Conservation (phyloP, 2,113 vertebrate species). For the Nycticorax nycticorax region DNA sequence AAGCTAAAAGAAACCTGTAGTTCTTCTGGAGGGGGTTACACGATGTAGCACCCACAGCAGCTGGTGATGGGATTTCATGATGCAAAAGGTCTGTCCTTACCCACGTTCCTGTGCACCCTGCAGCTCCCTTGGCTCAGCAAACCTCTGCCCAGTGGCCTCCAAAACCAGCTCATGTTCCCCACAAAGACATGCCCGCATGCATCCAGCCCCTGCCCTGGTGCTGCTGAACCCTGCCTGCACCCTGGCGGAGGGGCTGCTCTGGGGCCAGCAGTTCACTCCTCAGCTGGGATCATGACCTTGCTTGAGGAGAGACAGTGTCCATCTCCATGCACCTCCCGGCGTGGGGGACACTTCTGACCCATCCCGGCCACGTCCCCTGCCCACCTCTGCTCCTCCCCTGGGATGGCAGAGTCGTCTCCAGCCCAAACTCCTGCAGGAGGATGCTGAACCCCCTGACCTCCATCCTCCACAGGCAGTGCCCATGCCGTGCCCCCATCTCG, state of each 20-base stretch:
- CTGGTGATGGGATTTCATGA: background rate
- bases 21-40: background rate
- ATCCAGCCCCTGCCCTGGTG: background rate
- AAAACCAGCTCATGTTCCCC: background rate
- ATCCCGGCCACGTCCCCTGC: background rate
- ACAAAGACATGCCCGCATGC: accelerated
- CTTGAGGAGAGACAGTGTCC: background rate
- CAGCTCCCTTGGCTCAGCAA: background rate
- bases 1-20: background rate
- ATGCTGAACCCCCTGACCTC: accelerated
- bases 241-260: background rate
- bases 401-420: background rate
- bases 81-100: background rate
- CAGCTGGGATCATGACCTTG: accelerated
- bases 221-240: background rate
- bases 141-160: background rate
- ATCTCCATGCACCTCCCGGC: accelerated
- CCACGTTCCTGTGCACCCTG: background rate
- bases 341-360: background rate
- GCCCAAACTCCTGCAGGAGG: background rate
- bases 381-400: background rate
- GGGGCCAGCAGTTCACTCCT: background rate
- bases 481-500: accelerated
- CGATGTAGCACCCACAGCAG: background rate
- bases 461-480: background rate